Evolutionary conservation across 2,888 invertebrate species (phyloP), one percentile per base, ranked within the genome.

Genomic region (Cataglyphis altisquamis): DNA sequence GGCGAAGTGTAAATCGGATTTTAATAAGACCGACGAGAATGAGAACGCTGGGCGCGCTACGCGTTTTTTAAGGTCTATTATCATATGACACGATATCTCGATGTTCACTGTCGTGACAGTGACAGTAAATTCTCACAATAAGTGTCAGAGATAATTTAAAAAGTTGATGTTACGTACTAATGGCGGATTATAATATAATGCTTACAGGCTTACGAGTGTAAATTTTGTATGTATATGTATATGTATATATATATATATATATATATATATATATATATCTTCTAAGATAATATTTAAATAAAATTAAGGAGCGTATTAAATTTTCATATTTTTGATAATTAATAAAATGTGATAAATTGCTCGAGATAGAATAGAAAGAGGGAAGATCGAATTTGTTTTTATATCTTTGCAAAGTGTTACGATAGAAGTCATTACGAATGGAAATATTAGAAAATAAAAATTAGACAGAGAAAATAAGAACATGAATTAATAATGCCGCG

Each of bases 1-100:
- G 52, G 39, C 68, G 52, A 62, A 78, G 77, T 78, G 82, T 67
- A 83, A 77, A 83, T 83, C 77, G 77, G 77, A 83, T 83, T 78
- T 83, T 83, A 83, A 83, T 83, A 83, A 67, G 62, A 83, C 67
- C 62, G 48, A 10, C 10, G 62, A 41, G 62, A 77, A 60, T 18
- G 45, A 63, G 52, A 62, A 68, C 60, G 60, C 64, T 73, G 60
- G 41, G 10, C 41, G 74, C 52, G 18, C 0, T 77, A 21, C 10
- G 57, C n/a, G 15, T 67, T 82, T n/a, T 67, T 67, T 25, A 32
- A 64, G 36, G 21, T 66, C 15, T 25, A 66, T 66, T 77, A 77
- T 55, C 55, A 41, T 41, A 21, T 29, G 41, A 36, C 41, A 41
- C 12, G 39, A 36, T 29, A 55, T 41, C 29, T 15, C 29, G 55